Evolutionary conservation across 2,888 invertebrate species (phyloP), one percentile per base, ranked within the genome.

Genomic region (Cerastis rubricosa): DNA sequence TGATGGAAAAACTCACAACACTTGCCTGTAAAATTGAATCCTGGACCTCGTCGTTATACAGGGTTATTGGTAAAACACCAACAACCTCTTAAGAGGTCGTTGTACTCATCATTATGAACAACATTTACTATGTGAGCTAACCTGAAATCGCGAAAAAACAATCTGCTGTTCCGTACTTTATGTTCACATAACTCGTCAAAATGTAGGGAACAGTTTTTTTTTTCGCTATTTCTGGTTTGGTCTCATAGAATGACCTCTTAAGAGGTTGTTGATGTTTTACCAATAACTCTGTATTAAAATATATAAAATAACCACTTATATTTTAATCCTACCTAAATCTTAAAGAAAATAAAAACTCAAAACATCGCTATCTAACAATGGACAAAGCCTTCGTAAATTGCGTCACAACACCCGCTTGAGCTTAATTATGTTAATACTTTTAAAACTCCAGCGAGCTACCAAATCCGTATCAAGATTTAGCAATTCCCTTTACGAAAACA

Each of bases 381-480:
- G 35, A 59, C 49, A 71, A 80, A 72, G 57, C 43, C n/a, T 65
- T 57, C 64, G n/a, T 72, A 73, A 80, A 73, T 66, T 61, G 35
- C 40, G 51, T 66, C 74, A 61, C 47, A 72, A 72, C 35, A 51
- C 73, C 71, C 80, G 43, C 59, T 80, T 66, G 65, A 80, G 81
- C 65, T 80, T 74, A 80, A 78, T 78, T 78, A 78, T 78, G 78
- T 66, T 59, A 80, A 78, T 80, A 78, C 80, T 80, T 75, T 80
- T 74, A 40, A 66, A 81, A 80, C 51, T 78, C 80, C 22, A 35
- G 29, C 47, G 57, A 66, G 74, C 74, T 59, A 43, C 71, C 22
- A 54, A 79, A 79, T 63, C 66, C 29, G 54, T 67, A 73, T 73
- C 81, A 75, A 68, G 81, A 81, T 74, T 80, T 61, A 61, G 25